phyloP scores from a whole-genome alignment of 2,113 vertebrate species.

The Tragelaphus buxtoni region DNA sequence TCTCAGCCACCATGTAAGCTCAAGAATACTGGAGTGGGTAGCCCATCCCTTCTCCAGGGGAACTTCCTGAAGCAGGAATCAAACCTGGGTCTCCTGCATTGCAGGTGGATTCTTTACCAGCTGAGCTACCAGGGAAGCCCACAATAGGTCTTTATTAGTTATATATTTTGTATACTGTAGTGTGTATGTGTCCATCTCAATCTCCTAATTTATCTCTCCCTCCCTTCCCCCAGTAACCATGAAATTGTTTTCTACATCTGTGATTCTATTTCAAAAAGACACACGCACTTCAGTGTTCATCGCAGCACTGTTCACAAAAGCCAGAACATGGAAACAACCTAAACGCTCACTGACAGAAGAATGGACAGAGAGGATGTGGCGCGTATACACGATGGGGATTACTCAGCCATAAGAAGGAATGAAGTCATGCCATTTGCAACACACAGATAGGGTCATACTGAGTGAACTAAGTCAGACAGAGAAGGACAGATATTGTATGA shows the following conservation, averaged over 20 bases:
- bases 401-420: neutral
- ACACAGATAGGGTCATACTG: neutral
- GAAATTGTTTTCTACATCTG: neutral
- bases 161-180: neutral
- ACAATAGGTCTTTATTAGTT: neutral
- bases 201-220: neutral
- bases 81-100: neutral
- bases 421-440: neutral
- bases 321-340: neutral
- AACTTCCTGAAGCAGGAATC: neutral
- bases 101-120: neutral
- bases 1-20: neutral
- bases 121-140: neutral
- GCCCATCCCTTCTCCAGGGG: neutral
- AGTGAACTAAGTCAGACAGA: neutral
- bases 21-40: neutral
- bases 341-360: neutral
- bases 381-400: rapidly evolving
- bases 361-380: neutral
- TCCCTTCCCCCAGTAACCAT: neutral
- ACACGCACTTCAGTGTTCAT: neutral
- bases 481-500: neutral
- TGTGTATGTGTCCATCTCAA: neutral
- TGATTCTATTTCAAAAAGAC: neutral
- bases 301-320: neutral